Conservation (phyloP, 2,797 vertebrate genomes). For the Phylloscopus collybita region DNA sequence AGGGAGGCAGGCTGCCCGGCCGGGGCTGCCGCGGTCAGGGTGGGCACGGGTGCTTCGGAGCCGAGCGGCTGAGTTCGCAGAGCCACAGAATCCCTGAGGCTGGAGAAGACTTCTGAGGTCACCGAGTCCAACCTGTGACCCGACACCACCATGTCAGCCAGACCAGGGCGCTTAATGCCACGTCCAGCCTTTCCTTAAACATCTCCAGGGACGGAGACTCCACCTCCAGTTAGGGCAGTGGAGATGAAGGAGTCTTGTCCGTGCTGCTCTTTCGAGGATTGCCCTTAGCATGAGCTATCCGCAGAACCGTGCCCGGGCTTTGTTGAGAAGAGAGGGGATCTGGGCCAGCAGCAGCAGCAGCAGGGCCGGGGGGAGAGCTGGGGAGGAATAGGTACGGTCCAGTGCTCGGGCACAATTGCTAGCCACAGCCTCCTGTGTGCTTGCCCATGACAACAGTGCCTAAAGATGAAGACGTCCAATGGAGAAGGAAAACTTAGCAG, state of each 20-base stretch:
- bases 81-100: rapidly evolving
- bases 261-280: rapidly evolving
- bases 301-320: rapidly evolving
- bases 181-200: background rate
- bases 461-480: background rate
- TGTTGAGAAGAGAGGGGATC: background rate
- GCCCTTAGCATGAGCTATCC: background rate
- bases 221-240: background rate
- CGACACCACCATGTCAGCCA: background rate
- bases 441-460: background rate
- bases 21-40: background rate
- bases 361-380: no score
- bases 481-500: background rate
- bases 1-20: background rate
- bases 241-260: background rate
- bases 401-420: background rate
- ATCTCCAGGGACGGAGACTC: background rate
- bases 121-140: background rate
- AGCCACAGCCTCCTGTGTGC: background rate
- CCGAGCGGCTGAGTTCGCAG: background rate
- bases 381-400: background rate
- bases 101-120: background rate
- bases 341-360: background rate
- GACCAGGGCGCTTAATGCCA: background rate
- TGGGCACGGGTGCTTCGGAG: background rate